Percentiles rank a stretch among this genome's conserved stretches.
phyloP scores from a whole-genome alignment of 1,140 invertebrate genomes.

The Thalassaphorura encarpata region DNA sequence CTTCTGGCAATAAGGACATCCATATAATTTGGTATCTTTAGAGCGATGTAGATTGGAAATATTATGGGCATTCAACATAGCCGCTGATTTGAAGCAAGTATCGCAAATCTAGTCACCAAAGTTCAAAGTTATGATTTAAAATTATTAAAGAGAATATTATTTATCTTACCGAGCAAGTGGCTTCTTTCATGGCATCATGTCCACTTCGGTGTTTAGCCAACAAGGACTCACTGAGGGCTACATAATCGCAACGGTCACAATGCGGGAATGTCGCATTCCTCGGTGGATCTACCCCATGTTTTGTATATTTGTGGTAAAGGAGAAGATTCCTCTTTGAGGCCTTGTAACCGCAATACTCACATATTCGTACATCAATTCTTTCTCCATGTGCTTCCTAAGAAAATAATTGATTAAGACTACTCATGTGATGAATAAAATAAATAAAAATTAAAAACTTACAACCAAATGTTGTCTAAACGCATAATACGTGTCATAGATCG shows the following conservation, averaged over 20 bases:
- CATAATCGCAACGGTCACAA: conserved; percentile 61
- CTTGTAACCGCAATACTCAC: conserved; percentile 71
- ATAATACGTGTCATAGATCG: conserved; percentile 62
- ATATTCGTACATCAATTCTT: conserved; percentile 63
- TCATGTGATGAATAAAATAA: neutral
- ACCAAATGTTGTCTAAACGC: conserved; percentile 63
- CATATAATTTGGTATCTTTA: conserved; percentile 30
- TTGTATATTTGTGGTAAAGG: conserved; percentile 67
- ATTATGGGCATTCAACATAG: conserved; percentile 44
- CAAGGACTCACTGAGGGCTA: conserved; percentile 55
- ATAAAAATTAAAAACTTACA: conserved; percentile 16
- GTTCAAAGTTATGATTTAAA: neutral
- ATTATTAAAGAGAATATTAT: neutral
- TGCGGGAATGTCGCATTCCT: conserved; percentile 56
- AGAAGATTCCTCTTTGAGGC: conserved; percentile 62
- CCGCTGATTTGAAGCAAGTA: conserved; percentile 41
- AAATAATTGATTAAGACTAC: neutral
- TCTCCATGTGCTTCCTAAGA: conserved; percentile 65
- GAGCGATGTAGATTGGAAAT: conserved; percentile 27
- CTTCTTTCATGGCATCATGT: conserved; percentile 35
- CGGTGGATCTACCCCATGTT: conserved; percentile 63
- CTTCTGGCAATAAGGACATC: conserved; percentile 56
- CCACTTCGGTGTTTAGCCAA: conserved; percentile 49
- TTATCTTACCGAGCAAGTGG: conserved; percentile 22
- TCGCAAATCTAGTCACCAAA: conserved; percentile 44